Evolutionary conservation across 2,888 invertebrate species (phyloP).

Genomic region (Drosophila longiperda): DNA sequence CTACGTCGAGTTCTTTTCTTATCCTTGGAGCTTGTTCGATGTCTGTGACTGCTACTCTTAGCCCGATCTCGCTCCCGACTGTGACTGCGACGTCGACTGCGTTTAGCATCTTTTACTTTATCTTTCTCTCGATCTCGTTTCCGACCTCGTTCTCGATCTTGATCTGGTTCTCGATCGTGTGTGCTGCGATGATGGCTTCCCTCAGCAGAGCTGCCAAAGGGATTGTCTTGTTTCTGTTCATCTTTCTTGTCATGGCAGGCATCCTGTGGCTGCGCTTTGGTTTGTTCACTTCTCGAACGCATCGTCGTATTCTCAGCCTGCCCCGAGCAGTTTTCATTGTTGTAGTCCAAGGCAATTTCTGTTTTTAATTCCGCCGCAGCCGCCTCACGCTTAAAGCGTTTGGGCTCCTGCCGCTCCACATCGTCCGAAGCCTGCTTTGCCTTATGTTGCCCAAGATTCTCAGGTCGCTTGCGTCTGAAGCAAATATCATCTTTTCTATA

Average conservation of each 20-base stretch:
- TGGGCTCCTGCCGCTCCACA: slow-evolving; percentile 1
- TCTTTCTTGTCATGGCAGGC: background rate
- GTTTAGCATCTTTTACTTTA: background rate
- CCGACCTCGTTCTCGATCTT: background rate
- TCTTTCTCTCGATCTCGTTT: slow-evolving; percentile 7
- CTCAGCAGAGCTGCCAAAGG: background rate
- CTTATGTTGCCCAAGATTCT: slow-evolving; percentile 1
- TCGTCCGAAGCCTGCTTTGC: background rate
- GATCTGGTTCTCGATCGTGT: slow-evolving; percentile 7
- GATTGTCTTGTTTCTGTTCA: slow-evolving; percentile 9
- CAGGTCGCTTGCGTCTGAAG: slow-evolving; percentile 72
- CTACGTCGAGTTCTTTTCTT: slow-evolving; percentile 15
- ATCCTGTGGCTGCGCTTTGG: background rate
- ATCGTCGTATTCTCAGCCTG: background rate
- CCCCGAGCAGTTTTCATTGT: slow-evolving; percentile 1
- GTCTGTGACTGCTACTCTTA: slow-evolving; percentile 9
- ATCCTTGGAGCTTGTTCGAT: background rate
- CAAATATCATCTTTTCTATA: slow-evolving; percentile 82
- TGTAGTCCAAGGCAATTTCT: background rate
- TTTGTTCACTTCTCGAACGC: background rate
- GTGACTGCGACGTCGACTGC: slow-evolving; percentile 21
- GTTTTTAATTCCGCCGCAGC: background rate
- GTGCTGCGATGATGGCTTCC: background rate
- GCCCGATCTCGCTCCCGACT: slow-evolving; percentile 30
- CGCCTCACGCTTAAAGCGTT: slow-evolving; percentile 15